These are phyloP conservation scores for Plemyria rubiginata DNA, from an alignment of 2,888 invertebrate species.

Conservation along the genomic window DNA sequence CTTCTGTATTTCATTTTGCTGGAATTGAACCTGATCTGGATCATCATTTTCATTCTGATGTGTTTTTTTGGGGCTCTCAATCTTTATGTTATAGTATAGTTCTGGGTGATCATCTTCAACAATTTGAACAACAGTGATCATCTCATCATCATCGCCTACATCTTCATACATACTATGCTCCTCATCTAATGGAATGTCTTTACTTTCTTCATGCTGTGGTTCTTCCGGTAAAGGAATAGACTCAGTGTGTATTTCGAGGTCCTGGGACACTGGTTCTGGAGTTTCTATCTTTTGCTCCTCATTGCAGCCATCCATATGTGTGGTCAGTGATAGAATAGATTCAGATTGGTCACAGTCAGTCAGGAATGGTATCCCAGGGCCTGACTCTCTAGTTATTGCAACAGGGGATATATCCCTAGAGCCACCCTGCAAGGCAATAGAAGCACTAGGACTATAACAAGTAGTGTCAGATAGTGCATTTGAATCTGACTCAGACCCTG, in stretches of 20 bases:
- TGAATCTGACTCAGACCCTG: constrained; percentile 80
- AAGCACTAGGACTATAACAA: constrained; percentile 59
- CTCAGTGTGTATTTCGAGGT: constrained; percentile 34
- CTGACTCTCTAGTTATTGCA: constrained; percentile 33
- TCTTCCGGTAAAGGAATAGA: constrained; percentile 37
- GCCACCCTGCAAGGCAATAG: constrained; percentile 47
- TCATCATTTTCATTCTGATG: constrained; percentile 45
- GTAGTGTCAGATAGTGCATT: constrained; percentile 71
- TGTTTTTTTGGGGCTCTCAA: constrained; percentile 64
- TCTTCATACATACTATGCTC: constrained; percentile 62
- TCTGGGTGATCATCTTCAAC: constrained; percentile 79
- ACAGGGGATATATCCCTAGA: constrained; percentile 65
- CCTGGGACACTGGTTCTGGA: constrained; percentile 33
- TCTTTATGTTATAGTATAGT: constrained; percentile 72
- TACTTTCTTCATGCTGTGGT: constrained; percentile 40
- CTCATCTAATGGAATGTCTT: constrained; percentile 60
- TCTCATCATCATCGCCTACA: constrained; percentile 76
- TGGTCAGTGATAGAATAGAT: constrained; percentile 25
- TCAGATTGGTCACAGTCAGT: constrained; percentile 40
- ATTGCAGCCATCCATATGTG: constrained; percentile 30
- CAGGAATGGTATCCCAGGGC: constrained; percentile 40
- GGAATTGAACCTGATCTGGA: constrained; percentile 15
- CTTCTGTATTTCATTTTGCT: constrained; percentile 67
- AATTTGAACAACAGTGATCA: constrained; percentile 80
- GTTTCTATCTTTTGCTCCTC: constrained; percentile 35